Base-by-base conservation (phyloP, 2,113 vertebrate genomes). In the Hippoglossus stenolepis region DNA sequence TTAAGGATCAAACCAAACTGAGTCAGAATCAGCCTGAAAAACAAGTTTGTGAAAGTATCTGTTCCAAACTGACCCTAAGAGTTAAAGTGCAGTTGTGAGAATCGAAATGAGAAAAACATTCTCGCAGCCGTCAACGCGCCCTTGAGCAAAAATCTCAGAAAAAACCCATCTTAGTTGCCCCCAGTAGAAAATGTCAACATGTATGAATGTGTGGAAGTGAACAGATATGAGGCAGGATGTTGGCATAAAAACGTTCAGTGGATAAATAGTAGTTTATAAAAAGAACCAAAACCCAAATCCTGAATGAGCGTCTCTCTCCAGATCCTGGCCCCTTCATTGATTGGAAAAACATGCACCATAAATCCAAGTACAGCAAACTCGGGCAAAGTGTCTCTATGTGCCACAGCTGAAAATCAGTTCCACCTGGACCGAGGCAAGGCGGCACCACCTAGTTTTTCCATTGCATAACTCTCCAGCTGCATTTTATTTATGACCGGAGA, bases 381-480 rank as follows among this genome's bases (percentile, higher is more conserved):
- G 51, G 73, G 60, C 51, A 79, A 56, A 47, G n/a, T 24, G 24
- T 73, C 65, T 72, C 56, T 43, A 58, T 77, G 17, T 70, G 76
- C 70, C 68, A 70, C 31, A 35, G 75, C 63, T 79, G 47, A 76
- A 84, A 91, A 87, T 89, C 65, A 65, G 23, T 77, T 86, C 88
- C 90, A 89, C 90, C 89, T 91, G 88, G 77, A 77, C 57, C 2
- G 28, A 69, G 57, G 65, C 24, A 23, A 57, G 65, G 72, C 15
- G 0, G 74, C 24, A 59, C 73, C 70, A 61, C 31, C 86, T 75
- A 58, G 47, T 75, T 87, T 91, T 91, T 87, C 86, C 87, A 87
- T 87, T 83, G 75, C 87, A 83, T 45, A 87, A 85, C 12, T 54
- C 63, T 72, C 40, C 82, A 85, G 62, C 65, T 83, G 82, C 64